phyloP scores from a whole-genome alignment of 2,888 invertebrate species.

The Polydrusus cervinus region DNA sequence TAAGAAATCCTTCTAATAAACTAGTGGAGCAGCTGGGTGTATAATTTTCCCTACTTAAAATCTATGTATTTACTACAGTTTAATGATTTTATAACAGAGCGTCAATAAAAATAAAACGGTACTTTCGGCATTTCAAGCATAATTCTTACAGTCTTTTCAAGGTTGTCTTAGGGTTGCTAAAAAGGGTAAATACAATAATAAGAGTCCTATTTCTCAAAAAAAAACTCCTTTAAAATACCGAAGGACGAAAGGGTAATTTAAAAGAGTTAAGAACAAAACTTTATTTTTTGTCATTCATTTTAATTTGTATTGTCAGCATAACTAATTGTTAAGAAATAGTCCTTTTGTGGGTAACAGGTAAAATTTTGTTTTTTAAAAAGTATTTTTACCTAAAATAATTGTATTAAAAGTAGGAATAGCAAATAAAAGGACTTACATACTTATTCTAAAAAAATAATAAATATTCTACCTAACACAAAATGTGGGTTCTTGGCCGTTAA shows the following conservation, averaged over 20 bases:
- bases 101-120: not conserved
- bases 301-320: not conserved
- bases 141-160: not conserved
- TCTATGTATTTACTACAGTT: too few species aligned
- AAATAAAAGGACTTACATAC: too few species aligned
- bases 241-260: slow-evolving; percentile 11
- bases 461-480: too few species aligned
- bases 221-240: not conserved
- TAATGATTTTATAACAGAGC: too few species aligned
- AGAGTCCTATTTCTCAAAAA: not conserved
- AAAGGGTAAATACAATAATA: slow-evolving; percentile 4
- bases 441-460: too few species aligned
- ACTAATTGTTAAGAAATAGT: not conserved
- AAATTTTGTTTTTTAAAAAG: not conserved
- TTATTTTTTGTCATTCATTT: not conserved
- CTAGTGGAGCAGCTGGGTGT: too few species aligned
- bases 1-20: too few species aligned
- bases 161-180: not conserved
- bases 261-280: not conserved
- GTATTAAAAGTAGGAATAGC: too few species aligned
- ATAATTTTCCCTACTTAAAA: too few species aligned
- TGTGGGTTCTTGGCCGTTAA: too few species aligned
- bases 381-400: too few species aligned
- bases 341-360: slow-evolving; percentile 1
- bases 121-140: not conserved